Evolutionary conservation across 2,113 vertebrate species (phyloP), one percentile per base, ranked within the genome.

Genomic region (Saccopteryx leptura): DNA sequence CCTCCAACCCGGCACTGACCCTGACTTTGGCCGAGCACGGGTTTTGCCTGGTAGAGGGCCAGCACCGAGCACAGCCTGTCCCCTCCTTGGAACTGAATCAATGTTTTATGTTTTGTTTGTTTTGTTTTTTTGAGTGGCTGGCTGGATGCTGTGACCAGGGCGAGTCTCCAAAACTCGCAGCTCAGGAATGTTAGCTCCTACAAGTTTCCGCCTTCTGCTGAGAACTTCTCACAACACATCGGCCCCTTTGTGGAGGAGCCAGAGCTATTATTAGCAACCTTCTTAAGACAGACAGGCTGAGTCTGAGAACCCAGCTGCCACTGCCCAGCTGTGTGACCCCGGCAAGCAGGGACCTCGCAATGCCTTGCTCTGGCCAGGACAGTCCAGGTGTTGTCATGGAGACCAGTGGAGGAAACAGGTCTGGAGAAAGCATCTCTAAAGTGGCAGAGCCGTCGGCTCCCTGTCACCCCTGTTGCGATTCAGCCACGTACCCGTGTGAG

Each of bases 361-460:
- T 2, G 13, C 33, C 69, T 0, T 2, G 31, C 19, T 17, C 7
- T 54, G 0, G 0, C 48, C 68, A 5, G 24, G 3, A 11, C 13
- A 58, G 33, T 15, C 0, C 0, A 1, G 69, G 39, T n/a, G 71
- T 33, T 39, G 65, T 28, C 39, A 4, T 26, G 1, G 24, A 5
- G 46, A 58, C 18, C 50, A 50, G 69, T 1, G 4, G 13, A 24
- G 50, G 33, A 26, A 21, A 19, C 17, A 3, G 65, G 39, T 1
- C 94, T 17, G 17, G 48, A 65, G 17, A 33, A 65, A 21, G 87
- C 19, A 9, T 39, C 63, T 60, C 39, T 14, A 2, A 15, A 10
- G 23, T 21, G 0, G 9, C 14, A 23, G 4, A 8, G 21, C 0
- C 0, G 9, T 14, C 19, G 14, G 39, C 28, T 31, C 10, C 14